Conservation (phyloP, 2,888 invertebrate species). For the Teinopalpus imperialis region DNA sequence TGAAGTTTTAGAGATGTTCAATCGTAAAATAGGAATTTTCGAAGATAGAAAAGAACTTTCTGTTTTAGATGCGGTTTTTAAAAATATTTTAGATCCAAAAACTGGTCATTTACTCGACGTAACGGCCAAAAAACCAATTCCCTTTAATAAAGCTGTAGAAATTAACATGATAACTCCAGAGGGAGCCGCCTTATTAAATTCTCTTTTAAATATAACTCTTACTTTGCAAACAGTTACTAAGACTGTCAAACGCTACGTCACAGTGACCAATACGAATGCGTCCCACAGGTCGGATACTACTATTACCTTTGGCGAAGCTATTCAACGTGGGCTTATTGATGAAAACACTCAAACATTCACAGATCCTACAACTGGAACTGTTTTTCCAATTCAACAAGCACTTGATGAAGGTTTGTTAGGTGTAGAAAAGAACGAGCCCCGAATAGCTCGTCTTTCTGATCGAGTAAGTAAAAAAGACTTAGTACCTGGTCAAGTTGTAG, state of each 20-base stretch:
- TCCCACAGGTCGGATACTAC: constrained; percentile 80
- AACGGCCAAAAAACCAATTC: constrained; percentile 86
- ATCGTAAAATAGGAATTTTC: constrained; percentile 90
- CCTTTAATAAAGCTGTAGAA: constrained; percentile 93
- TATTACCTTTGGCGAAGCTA: constrained; percentile 90
- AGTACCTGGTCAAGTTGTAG: constrained; percentile 72
- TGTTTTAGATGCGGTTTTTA: constrained; percentile 94
- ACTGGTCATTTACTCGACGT: constrained; percentile 92
- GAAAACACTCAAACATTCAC: constrained; percentile 88
- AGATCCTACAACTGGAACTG: constrained; percentile 87
- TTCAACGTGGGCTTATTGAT: constrained; percentile 90
- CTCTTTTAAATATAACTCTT: constrained; percentile 92
- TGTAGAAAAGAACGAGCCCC: constrained; percentile 80
- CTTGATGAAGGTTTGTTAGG: constrained; percentile 87
- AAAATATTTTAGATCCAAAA: constrained; percentile 92
- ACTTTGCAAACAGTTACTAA: constrained; percentile 94
- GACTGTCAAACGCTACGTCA: constrained; percentile 91
- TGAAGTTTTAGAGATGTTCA: constrained; percentile 93
- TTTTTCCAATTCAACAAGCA: constrained; percentile 89
- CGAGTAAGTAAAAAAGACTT: constrained; percentile 60
- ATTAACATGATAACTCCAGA: constrained; percentile 92
- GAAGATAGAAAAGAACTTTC: constrained; percentile 89
- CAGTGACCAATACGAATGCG: constrained; percentile 85
- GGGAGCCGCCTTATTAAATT: constrained; percentile 92
- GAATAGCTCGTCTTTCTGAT: constrained; percentile 65